phyloP scores from a whole-genome alignment of 2,113 vertebrate genomes.

The Vulpes vulpes region DNA sequence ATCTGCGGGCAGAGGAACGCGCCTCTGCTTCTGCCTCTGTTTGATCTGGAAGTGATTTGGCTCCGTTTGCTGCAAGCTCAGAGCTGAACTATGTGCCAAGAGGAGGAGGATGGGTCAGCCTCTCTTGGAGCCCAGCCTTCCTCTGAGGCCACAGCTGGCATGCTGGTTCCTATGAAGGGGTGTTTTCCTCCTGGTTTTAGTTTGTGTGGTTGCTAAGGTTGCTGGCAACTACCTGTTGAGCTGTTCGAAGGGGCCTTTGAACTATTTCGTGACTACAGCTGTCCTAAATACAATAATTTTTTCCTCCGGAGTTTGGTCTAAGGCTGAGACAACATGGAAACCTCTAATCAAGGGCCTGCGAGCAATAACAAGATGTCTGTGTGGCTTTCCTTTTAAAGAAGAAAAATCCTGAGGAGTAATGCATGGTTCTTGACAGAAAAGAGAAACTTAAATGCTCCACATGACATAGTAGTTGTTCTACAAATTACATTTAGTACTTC shows the following conservation, averaged over 20 bases:
- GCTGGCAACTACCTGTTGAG: conserved; percentile 13
- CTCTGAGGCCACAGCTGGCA: background rate
- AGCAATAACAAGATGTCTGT: background rate
- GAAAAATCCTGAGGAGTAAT: background rate
- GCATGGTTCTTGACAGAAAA: background rate
- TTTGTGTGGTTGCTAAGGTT: conserved; percentile 9
- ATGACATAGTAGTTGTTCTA: background rate
- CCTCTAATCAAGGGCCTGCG: background rate
- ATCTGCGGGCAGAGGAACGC: background rate
- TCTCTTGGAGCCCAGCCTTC: background rate
- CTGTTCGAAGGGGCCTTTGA: background rate
- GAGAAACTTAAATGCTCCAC: background rate
- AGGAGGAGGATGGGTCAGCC: background rate
- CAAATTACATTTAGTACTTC: background rate
- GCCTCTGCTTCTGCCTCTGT: background rate
- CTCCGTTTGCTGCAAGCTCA: background rate
- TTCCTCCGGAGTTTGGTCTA: background rate
- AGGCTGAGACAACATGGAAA: background rate
- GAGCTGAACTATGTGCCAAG: background rate
- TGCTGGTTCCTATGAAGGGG: rapidly evolving
- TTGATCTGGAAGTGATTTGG: background rate
- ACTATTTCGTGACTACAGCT: background rate
- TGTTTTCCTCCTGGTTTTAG: background rate
- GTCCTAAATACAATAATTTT: background rate
- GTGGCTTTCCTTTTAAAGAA: conserved; percentile 19